Base-by-base conservation (phyloP, 2,888 invertebrate species). In the Andrena fulva region DNA sequence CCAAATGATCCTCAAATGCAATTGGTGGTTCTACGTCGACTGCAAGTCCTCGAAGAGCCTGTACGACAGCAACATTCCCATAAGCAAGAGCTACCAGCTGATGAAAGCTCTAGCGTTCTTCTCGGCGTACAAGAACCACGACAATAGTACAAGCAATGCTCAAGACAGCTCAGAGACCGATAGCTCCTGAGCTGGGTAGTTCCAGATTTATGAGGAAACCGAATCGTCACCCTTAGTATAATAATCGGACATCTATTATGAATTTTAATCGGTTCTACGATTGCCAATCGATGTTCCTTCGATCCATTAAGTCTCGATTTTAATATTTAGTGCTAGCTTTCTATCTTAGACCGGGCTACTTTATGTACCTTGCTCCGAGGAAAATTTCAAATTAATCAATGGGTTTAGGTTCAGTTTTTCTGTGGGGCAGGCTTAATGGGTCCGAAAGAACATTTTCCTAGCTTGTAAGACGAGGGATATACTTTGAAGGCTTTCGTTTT, bases 21-120 rank as follows among this genome's bases (percentile, higher is more conserved):
- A 98, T 93, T 98, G 98, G 98, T 98, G 98, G 97, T 98, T 98
- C 95, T 98, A 98, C 93, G 98, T 98, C 0, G 98, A 98, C 92
- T 98, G 98, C 94, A 97, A 97, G 93, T 96, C 96, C 74, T 97
- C 98, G 29, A 96, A 96, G 89, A 96, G 96, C 85, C 95, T 98
- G 33, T 98, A 98, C 93, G 98, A 98, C 90, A 97, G 98, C 16
- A 98, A 98, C 93, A 97, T 98, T 83, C 98, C 98, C 0, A 97
- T 98, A 70, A 98, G 98, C 42, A 98, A 98, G 94, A 98, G 98
- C 93, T 98, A 98, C 93, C 98, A 98, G 93, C 95, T 98, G 4
- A 98, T 98, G 97, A 98, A 98, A 93, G 98, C 98, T 0, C 94
- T 98, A 10, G 97, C 98, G 0, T 98, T 98, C 95, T 98, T 98